These are phyloP conservation scores for Tenualosa thibaudeaui DNA, from an alignment of 2,797 vertebrate genomes.

Conservation along the genomic window DNA sequence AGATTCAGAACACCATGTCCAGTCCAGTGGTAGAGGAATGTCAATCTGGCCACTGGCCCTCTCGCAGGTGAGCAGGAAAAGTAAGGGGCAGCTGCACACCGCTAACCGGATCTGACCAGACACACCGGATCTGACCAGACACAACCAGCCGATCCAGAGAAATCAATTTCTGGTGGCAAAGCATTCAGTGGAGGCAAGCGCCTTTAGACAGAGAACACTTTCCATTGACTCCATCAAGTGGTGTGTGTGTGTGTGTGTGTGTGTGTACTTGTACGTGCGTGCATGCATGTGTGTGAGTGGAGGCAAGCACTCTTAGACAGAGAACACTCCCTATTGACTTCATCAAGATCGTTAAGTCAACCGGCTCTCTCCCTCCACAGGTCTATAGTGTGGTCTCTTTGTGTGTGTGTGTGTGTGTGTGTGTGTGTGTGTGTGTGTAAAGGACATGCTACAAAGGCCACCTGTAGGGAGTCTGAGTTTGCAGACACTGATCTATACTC, in stretches of 20 bases:
- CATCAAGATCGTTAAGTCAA: background rate
- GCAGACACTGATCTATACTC: background rate
- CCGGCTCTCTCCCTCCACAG: no score
- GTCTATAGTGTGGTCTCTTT: background rate
- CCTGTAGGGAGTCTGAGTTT: background rate
- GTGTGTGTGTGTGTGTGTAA: constrained; percentile 1
- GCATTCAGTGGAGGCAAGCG: background rate
- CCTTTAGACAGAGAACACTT: background rate
- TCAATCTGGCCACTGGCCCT: no score
- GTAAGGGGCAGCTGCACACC: background rate
- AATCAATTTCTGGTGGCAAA: no score
- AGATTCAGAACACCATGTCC: no score
- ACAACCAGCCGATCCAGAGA: no score
- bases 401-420: background rate
- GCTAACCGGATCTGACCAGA: background rate
- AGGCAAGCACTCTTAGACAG: background rate
- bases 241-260: no score
- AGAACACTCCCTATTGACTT: background rate
- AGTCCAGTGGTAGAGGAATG: no score
- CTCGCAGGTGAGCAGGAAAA: background rate
- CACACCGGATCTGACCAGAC: no score
- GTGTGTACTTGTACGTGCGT: no score
- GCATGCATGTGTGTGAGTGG: no score
- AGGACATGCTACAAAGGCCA: background rate
- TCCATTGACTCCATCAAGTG: background rate